phyloP scores from a whole-genome alignment of 2,797 vertebrate genomes.

The Anguilla obscura region DNA sequence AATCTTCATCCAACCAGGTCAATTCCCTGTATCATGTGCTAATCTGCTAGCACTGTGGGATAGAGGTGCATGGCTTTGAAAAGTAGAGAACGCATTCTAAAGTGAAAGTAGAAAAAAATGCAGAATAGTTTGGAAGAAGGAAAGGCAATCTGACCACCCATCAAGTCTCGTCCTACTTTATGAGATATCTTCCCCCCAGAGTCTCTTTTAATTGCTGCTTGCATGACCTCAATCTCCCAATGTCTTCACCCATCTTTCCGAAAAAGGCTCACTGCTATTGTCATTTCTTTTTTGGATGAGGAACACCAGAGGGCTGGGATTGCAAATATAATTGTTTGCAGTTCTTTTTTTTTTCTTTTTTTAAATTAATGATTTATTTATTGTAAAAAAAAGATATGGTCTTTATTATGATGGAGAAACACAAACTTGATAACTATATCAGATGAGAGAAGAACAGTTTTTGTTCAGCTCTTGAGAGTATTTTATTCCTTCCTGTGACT shows the following conservation, averaged over 20 bases:
- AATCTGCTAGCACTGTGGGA: not conserved
- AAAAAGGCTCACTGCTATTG: conserved; percentile 12
- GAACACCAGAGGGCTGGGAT: not conserved
- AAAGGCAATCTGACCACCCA: conserved; percentile 59
- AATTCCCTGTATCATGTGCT: not conserved
- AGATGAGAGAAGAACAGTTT: not conserved
- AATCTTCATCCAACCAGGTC: not conserved
- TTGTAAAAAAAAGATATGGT: not conserved
- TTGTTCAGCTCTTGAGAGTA: not conserved
- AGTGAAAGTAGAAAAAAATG: conserved; percentile 41
- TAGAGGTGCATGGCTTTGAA: conserved; percentile 21
- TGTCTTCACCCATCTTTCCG: conserved; percentile 50
- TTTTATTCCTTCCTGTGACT: not conserved
- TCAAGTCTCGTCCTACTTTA: conserved; percentile 40
- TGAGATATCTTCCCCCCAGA: conserved; percentile 53
- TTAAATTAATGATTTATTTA: not conserved
- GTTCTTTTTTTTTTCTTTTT: not conserved
- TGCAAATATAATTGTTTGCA: not conserved
- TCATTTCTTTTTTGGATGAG: conserved; percentile 56
- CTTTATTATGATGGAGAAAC: not conserved
- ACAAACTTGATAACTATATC: not conserved
- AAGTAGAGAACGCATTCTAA: conserved; percentile 35
- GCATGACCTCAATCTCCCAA: conserved; percentile 58
- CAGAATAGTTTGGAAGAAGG: conserved; percentile 47
- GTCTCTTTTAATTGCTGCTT: conserved; percentile 56